Conservation (phyloP, 1,140 invertebrate species). For the Spodoptera litura region DNA sequence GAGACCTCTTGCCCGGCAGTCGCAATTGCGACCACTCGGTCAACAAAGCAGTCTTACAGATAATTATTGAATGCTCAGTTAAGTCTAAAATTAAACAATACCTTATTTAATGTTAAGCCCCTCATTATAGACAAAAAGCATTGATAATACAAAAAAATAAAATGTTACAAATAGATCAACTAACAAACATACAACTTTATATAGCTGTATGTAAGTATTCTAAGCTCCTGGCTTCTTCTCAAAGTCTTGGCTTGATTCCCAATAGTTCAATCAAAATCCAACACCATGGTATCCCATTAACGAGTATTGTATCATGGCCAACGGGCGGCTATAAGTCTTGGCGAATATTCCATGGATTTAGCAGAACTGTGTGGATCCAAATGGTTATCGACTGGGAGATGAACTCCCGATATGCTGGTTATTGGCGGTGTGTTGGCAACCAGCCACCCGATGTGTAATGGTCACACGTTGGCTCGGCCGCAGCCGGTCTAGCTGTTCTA, state of each 20-base stretch:
- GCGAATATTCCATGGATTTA: slow-evolving; percentile 18
- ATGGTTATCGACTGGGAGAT: slow-evolving; percentile 22
- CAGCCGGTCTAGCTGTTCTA: not conserved
- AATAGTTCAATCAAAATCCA: slow-evolving; percentile 20
- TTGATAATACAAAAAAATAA: no score
- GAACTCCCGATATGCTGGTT: slow-evolving; percentile 6
- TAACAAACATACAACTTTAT: not conserved
- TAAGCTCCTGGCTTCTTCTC: not conserved
- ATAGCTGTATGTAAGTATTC: not conserved
- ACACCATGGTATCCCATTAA: slow-evolving; percentile 1
- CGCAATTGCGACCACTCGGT: no score
- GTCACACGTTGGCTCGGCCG: not conserved
- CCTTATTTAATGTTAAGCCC: no score
- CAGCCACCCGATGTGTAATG: slow-evolving; percentile 14
- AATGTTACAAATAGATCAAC: not conserved
- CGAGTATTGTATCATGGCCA: slow-evolving; percentile 3
- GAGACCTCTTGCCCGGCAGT: no score
- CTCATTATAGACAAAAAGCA: no score
- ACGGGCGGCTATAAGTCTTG: slow-evolving; percentile 16
- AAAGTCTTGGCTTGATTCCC: not conserved
- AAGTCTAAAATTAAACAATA: no score
- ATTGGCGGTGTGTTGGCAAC: slow-evolving; percentile 20
- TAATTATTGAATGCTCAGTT: no score
- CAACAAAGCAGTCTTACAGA: no score
- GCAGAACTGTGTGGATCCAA: slow-evolving; percentile 5